phyloP scores from a whole-genome alignment of 2,888 invertebrate genomes.

The Poecilus cupreus region DNA sequence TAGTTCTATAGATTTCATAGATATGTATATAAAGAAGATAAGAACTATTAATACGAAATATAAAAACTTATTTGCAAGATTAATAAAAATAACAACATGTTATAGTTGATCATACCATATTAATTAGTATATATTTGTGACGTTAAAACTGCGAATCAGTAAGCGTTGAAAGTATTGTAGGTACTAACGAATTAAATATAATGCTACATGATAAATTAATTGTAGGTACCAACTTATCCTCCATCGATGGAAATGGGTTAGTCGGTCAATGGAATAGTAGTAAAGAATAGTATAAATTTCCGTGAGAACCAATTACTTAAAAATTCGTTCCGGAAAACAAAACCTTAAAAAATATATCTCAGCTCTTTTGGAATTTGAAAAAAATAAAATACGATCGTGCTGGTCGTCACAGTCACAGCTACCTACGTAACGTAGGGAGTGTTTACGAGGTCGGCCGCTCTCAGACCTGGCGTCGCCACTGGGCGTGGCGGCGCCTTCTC shows the following conservation, averaged over 20 bases:
- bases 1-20: no score
- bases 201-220: no score
- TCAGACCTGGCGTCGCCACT: constrained; percentile 55
- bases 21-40: no score
- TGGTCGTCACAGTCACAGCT: constrained; percentile 30
- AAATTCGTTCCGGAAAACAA: constrained; percentile 40
- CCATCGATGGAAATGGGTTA: constrained; percentile 3
- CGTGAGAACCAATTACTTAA: constrained; percentile 30
- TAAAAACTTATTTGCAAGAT: no score
- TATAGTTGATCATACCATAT: no score
- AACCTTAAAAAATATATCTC: constrained; percentile 28
- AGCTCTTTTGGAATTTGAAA: constrained; percentile 18
- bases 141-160: no score
- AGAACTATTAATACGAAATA: no score
- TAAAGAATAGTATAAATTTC: constrained; percentile 4
- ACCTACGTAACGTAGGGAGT: background rate
- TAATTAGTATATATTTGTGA: no score
- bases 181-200: no score
- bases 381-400: constrained; percentile 32
- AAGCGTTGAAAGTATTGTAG: no score
- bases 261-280: background rate
- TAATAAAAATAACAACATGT: no score
- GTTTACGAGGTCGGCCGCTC: constrained; percentile 52
- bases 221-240: no score
- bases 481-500: constrained; percentile 55